A percentile compares a stretch with the other conserved stretches of the same genome.
phyloP scores from a whole-genome alignment of 2,888 invertebrate species.

The Chrysomela aeneicollis region DNA sequence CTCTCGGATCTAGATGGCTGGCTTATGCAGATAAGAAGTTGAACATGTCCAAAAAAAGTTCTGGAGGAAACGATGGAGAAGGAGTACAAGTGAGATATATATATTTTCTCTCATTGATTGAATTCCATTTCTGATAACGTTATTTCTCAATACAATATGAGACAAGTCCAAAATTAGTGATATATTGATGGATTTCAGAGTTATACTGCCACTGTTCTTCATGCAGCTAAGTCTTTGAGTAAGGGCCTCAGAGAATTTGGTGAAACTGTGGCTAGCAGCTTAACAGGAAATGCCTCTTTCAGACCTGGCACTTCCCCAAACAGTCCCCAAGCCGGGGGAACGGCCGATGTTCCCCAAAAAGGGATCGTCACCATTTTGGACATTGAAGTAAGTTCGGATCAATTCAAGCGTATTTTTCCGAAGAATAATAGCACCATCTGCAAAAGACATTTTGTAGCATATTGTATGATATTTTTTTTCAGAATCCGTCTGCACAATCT shows the following conservation, averaged over 20 bases:
- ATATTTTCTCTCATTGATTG: background rate
- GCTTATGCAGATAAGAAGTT: conserved; percentile 89
- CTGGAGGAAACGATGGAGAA: conserved; percentile 81
- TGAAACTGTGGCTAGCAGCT: conserved; percentile 89
- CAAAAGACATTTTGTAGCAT: no score
- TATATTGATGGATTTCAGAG: no score
- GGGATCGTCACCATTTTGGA: conserved; percentile 91
- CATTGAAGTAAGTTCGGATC: conserved; percentile 67
- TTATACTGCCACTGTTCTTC: conserved; percentile 91
- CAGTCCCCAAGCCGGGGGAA: conserved; percentile 52
- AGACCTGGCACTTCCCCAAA: conserved; percentile 57
- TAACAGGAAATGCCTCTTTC: conserved; percentile 73
- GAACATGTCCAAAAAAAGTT: conserved; percentile 78
- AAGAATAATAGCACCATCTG: no score
- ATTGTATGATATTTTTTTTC: conserved; percentile 8
- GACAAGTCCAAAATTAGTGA: background rate
- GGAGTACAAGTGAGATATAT: conserved; percentile 58
- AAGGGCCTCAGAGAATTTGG: conserved; percentile 90
- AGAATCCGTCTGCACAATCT: conserved; percentile 28
- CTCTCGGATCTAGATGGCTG: conserved; percentile 85
- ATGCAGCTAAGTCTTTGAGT: conserved; percentile 93
- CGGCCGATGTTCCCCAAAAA: conserved; percentile 74
- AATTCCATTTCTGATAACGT: no score
- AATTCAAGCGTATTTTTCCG: background rate
- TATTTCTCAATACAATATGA: no score